Conservation (phyloP, 2,888 invertebrate genomes). For the Liposcelis brunnea region DNA sequence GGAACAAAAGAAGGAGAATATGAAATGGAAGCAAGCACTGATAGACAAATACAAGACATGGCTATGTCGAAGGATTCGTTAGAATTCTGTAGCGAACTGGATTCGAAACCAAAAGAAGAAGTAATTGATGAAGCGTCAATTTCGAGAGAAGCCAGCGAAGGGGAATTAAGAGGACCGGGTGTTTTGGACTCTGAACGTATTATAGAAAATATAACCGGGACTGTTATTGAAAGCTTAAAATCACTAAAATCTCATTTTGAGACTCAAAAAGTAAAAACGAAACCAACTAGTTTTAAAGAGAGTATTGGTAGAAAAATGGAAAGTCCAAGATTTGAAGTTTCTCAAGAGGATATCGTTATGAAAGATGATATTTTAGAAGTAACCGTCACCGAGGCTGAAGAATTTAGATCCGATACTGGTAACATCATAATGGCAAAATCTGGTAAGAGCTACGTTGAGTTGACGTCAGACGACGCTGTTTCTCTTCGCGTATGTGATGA, state of each 20-base stretch:
- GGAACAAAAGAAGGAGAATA: not conserved
- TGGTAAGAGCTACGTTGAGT: slow-evolving; percentile 14
- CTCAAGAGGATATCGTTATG: slow-evolving; percentile 26
- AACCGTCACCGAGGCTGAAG: slow-evolving; percentile 21
- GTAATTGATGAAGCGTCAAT: not conserved
- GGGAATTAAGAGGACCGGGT: not conserved
- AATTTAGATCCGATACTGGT: not conserved
- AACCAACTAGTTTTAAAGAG: slow-evolving; percentile 17
- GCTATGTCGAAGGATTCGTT: not conserved
- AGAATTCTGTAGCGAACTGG: not conserved
- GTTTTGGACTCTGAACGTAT: not conserved
- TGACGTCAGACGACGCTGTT: slow-evolving; percentile 11
- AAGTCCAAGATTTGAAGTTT: slow-evolving; percentile 19
- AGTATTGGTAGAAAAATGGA: slow-evolving; percentile 23
- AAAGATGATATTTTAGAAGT: slow-evolving; percentile 28
- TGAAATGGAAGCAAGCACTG: not conserved
- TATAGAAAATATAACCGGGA: slow-evolving; percentile 1
- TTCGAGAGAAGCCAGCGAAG: not conserved
- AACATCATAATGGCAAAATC: slow-evolving; percentile 13
- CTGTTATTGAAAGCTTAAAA: not conserved
- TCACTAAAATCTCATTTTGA: slow-evolving; percentile 4
- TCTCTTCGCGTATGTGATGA: slow-evolving; percentile 15
- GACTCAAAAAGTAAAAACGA: slow-evolving; percentile 7
- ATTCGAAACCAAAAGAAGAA: too few species aligned
- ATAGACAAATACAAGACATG: not conserved